A percentile compares a stretch with the other conserved stretches of the same genome.
phyloP scores from a whole-genome alignment of 2,888 invertebrate species.

The Trilocha varians region DNA sequence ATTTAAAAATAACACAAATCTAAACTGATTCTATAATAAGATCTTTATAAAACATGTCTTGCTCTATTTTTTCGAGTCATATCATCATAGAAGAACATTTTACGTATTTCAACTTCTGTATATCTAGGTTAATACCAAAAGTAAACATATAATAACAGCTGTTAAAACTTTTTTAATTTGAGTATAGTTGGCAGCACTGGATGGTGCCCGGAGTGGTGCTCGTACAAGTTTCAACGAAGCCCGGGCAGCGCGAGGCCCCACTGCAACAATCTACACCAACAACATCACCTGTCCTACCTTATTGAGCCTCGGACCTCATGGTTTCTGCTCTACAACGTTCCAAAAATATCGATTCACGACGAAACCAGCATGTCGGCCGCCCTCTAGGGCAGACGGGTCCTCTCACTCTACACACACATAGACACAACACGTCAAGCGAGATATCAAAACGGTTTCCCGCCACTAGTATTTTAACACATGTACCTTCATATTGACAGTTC shows the following conservation, averaged over 20 bases:
- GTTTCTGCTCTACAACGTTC: conserved; percentile 62
- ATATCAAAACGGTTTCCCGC: conserved; percentile 72
- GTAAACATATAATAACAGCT: not conserved
- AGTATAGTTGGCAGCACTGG: not conserved
- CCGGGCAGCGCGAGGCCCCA: conserved; percentile 13
- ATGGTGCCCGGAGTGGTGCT: conserved; percentile 40
- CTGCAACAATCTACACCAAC: conserved; percentile 29
- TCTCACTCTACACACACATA: conserved; percentile 69
- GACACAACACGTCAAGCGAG: conserved; percentile 70
- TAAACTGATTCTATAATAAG: too few species aligned
- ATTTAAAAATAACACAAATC: too few species aligned
- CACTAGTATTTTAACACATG: conserved; percentile 64
- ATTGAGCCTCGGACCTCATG: conserved; percentile 63
- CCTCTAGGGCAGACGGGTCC: conserved; percentile 67
- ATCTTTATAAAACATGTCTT: too few species aligned
- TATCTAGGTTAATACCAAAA: not conserved
- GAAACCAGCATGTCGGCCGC: conserved; percentile 71
- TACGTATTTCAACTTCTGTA: too few species aligned
- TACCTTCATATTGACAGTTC: conserved; percentile 26
- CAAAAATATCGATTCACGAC: conserved; percentile 72
- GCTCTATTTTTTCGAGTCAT: too few species aligned
- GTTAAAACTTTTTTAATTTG: not conserved
- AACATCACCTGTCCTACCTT: conserved; percentile 60
- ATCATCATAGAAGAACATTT: too few species aligned
- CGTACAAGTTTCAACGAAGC: conserved; percentile 12